Evolutionary conservation across 2,888 invertebrate species (phyloP).

Genomic region (Ophion ventricosus): DNA sequence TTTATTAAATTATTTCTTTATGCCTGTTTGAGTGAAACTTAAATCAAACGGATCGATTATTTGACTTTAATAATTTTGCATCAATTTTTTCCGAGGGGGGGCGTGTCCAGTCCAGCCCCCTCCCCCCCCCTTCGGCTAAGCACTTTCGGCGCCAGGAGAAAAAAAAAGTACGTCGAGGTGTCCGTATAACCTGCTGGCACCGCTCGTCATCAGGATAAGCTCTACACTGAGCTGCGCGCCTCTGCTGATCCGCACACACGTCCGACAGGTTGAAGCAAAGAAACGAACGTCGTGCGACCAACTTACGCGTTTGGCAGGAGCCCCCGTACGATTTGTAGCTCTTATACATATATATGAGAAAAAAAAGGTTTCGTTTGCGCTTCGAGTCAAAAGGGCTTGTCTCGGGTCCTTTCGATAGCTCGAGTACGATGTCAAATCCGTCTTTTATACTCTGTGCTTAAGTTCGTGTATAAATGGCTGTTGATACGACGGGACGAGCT

Average conservation of each 20-base stretch:
- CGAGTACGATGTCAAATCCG: conserved; percentile 1
- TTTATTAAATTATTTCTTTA: no score
- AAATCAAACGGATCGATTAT: no score
- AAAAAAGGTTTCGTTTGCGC: background rate
- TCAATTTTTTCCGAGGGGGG: no score
- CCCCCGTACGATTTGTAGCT: background rate
- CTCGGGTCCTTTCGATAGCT: background rate
- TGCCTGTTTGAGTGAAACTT: no score
- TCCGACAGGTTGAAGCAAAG: conserved; percentile 63
- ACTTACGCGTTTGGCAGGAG: conserved; percentile 31
- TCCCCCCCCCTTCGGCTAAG: no score
- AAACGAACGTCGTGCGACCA: conserved; percentile 51
- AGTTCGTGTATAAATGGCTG: conserved; percentile 72
- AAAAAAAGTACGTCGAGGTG: conserved; percentile 2
- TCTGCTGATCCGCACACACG: background rate
- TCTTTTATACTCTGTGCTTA: conserved; percentile 3
- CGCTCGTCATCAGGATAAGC: conserved; percentile 50
- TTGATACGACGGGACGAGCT: conserved; percentile 62
- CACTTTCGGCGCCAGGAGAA: background rate
- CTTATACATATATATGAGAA: no score
- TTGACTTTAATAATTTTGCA: no score
- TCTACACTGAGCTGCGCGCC: background rate
- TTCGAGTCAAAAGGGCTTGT: conserved; percentile 7
- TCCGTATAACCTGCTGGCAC: background rate
- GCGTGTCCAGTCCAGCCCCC: no score